Evolutionary conservation across 1,140 invertebrate genomes (phyloP).

Genomic region (Hetaerina americana): DNA sequence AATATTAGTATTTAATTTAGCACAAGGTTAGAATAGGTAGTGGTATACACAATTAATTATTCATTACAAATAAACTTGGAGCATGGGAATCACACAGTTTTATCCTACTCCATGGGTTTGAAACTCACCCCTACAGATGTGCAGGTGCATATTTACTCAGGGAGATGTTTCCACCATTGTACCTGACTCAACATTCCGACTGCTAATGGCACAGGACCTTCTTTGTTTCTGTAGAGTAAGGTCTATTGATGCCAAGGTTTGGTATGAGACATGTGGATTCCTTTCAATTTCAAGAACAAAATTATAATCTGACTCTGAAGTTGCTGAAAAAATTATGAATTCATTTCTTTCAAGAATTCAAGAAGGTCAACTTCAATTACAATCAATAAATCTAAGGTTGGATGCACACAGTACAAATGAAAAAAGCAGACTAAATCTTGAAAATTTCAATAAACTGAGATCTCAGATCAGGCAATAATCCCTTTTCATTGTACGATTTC

Average conservation of each 20-base stretch:
- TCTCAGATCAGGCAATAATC: not conserved
- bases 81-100: too few species aligned
- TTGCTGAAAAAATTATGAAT: too few species aligned
- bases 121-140: slow-evolving; percentile 45
- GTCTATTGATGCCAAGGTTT: slow-evolving; percentile 29
- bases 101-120: too few species aligned
- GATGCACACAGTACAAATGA: too few species aligned
- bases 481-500: not conserved
- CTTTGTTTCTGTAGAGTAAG: slow-evolving; percentile 35
- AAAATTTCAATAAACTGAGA: not conserved
- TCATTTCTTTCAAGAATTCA: too few species aligned
- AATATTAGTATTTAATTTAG: too few species aligned
- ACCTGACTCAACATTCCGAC: slow-evolving; percentile 34
- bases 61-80: too few species aligned
- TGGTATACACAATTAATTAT: too few species aligned
- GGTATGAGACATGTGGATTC: slow-evolving; percentile 37
- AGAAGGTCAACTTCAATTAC: too few species aligned
- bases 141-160: slow-evolving; percentile 45
- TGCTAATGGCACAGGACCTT: slow-evolving; percentile 29
- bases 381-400: too few species aligned
- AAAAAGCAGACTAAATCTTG: not conserved
- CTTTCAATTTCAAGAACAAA: slow-evolving; percentile 19
- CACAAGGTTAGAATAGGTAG: too few species aligned
- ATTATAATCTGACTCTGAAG: too few species aligned
- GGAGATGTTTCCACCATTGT: slow-evolving; percentile 37